Evolutionary conservation across 2,888 invertebrate genomes (phyloP).

Genomic region (Parnassius orleans): DNA sequence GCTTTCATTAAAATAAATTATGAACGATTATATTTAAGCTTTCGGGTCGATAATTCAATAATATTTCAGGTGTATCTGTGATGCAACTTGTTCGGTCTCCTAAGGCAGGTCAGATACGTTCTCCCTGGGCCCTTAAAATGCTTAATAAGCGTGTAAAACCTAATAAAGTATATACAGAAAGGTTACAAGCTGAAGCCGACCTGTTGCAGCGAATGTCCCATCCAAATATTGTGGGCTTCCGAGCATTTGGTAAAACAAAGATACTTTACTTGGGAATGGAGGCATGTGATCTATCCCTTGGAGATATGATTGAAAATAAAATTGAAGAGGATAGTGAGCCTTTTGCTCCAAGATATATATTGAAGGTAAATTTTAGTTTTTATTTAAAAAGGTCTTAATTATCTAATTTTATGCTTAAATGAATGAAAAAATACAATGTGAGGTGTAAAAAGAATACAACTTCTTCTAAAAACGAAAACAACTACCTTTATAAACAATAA

Average conservation of each 20-base stretch:
- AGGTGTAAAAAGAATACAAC: no score
- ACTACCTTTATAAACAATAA: no score
- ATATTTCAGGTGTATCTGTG: conserved; percentile 85
- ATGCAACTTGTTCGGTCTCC: conserved; percentile 89
- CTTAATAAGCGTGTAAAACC: conserved; percentile 78
- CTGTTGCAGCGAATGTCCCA: conserved; percentile 85
- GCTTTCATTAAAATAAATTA: no score
- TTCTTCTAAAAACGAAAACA: no score
- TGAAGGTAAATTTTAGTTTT: conserved; percentile 63
- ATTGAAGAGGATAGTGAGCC: conserved; percentile 79
- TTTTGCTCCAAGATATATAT: conserved; percentile 82
- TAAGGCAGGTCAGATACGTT: conserved; percentile 83
- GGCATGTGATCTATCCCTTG: conserved; percentile 86
- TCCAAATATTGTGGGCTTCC: conserved; percentile 91
- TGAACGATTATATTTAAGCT: no score
- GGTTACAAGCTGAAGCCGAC: conserved; percentile 86
- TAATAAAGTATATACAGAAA: conserved; percentile 66
- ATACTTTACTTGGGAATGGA: conserved; percentile 89
- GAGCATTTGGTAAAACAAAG: conserved; percentile 74
- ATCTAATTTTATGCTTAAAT: no score
- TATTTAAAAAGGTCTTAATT: no score
- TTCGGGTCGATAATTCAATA: not conserved
- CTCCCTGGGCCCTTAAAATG: conserved; percentile 94
- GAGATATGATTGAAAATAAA: conserved; percentile 86
- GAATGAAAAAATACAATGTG: no score